Base-by-base conservation (phyloP, 2,113 vertebrate species). In the Chloebia gouldiae region DNA sequence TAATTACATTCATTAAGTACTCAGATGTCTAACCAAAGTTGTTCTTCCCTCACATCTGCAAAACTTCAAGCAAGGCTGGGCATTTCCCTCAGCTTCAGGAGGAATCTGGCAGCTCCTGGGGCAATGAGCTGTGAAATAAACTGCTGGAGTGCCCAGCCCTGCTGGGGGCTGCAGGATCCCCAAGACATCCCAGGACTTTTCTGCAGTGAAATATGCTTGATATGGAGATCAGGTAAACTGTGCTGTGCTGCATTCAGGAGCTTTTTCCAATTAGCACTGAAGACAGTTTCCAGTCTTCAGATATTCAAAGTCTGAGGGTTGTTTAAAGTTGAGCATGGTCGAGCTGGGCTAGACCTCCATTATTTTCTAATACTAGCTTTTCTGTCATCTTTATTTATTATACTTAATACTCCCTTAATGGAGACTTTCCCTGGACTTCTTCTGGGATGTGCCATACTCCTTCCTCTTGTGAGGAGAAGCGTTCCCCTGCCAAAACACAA, bases 71-170 rank as follows among this genome's bases (percentile, higher is more conserved):
- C 2, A 16, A 54, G 22, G 20, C 51, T 92, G 56, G 60, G 44
- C 7, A 21, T 51, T 84, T 84, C 59, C 47, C 56, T 56, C 23
- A 3, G 77, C 56, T 60, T 63, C 0, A 3, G 0, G 0, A 64
- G 61, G 44, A 50, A 10, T 45, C 65, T n/a, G 69, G 40, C 73
- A 72, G 81, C 45, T 69, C 83, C 53, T 51, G 22, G 51, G 42
- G 53, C 63, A 49, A 14, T 6, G 66, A 72, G 66, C 64, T 88
- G 30, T 3, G 8, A 18, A 6, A 21, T 5, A 49, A 87, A 39
- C 44, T 86, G 77, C 90, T 89, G 85, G 50, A 76, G 16, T n/a
- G 61, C 45, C 35, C 56, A 45, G 51, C n/a, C 23, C 50, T 42
- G 24, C 44, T n/a, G 69, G 51, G 22, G 65, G 39, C 69, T 63